Evolutionary conservation across 2,888 invertebrate species (phyloP), one percentile per base, ranked within the genome.

Genomic region (Stegophylla sp.): DNA sequence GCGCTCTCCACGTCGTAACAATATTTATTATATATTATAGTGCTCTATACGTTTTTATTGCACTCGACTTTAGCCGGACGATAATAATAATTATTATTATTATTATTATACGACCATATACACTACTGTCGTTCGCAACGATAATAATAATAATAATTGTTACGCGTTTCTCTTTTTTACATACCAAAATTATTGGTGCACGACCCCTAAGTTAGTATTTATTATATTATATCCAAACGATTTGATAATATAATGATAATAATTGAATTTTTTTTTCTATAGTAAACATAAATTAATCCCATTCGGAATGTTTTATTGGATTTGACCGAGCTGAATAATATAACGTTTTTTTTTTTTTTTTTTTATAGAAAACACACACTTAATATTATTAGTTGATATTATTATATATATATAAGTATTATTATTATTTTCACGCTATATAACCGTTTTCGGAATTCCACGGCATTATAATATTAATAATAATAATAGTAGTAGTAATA

Each of bases 341-440:
- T 34, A 34, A 34, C 34, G 7, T 34, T 34, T 34, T 34, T 7
- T n/a, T n/a, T n/a, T n/a, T n/a, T n/a, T n/a, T n/a, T n/a, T n/a
- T n/a, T n/a, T n/a, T n/a, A n/a, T 3, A 34, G 34, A 7, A 34
- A 34, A 34, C 34, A 34, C 53, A 9, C 20, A 9, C 13, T 7
- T 28, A 15, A 28, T 61, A 61, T 61, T 61, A 61, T 15, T 59
- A 61, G 7, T n/a, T 56, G 5, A 56, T 20, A 56, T 3, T 20
- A 53, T 20, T 53, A 28, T 15, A 2, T 45, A 23, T 23, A 28
- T 51, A 72, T 20, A 51, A 64, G 45, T 53, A 59, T 69, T 71
- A 69, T 69, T 45, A 69, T 71, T 79, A 59, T 77, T 79, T 79
- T 79, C 67, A 77, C 77, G 45, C 56, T 41, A 69, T 41, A 69